Conservation (phyloP, 1,140 invertebrate genomes). For the Dufourea novaeangliae region DNA sequence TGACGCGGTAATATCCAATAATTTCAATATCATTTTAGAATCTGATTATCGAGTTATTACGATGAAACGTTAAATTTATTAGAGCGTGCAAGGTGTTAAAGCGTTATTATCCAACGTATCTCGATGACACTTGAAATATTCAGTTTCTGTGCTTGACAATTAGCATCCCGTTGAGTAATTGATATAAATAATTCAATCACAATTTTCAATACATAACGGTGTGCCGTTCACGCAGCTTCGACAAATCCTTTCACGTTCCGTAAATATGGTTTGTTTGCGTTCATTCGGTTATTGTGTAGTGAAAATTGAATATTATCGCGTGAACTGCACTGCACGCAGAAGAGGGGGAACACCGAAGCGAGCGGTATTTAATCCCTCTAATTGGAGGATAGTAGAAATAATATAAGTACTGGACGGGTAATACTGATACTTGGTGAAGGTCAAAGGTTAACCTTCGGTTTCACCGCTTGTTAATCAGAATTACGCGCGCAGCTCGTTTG, state of each 20-base stretch:
- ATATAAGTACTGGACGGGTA: slow-evolving; percentile 20
- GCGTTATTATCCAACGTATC: background rate
- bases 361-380: slow-evolving; percentile 12
- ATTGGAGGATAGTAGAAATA: slow-evolving; percentile 13
- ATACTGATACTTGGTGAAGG: slow-evolving; percentile 21
- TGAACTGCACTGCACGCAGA: background rate
- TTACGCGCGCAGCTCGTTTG: slow-evolving; percentile 12
- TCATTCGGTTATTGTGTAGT: background rate
- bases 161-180: background rate
- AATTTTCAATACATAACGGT: background rate
- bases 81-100: background rate
- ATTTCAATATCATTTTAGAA: no score
- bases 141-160: background rate
- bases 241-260: background rate
- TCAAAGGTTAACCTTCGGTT: slow-evolving; percentile 22
- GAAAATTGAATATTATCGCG: slow-evolving; percentile 9
- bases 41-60: background rate
- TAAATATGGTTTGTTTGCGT: background rate
- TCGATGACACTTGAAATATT: background rate
- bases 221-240: background rate
- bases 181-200: background rate
- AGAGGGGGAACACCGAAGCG: background rate
- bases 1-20: no score
- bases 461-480: slow-evolving; percentile 3
- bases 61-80: background rate